A percentile compares a stretch with the other conserved stretches of the same genome.
phyloP scores from a whole-genome alignment of 1,140 invertebrate species.

The Euwallacea fornicatus region DNA sequence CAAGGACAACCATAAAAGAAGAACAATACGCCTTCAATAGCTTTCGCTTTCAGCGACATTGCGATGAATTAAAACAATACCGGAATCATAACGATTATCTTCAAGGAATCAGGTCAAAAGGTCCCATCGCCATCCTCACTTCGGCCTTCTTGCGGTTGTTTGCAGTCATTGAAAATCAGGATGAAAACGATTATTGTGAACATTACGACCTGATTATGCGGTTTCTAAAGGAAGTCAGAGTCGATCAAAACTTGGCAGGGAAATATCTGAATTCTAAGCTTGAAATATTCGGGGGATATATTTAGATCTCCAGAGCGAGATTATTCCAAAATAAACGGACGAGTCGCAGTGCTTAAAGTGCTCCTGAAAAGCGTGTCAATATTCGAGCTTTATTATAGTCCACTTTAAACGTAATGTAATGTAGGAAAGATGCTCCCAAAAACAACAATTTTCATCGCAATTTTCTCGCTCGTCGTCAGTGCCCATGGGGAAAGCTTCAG shows the following conservation, averaged over 20 bases:
- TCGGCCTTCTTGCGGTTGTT: too few relatives aligned
- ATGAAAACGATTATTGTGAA: too few relatives aligned
- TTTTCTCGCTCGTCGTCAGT: background rate
- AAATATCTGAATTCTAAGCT: background rate
- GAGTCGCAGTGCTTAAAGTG: background rate
- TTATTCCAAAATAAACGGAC: conserved; percentile 20
- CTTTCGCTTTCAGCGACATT: conserved; percentile 13
- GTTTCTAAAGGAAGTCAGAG: too few relatives aligned
- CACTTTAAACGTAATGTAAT: background rate
- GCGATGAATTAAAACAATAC: background rate
- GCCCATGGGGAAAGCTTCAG: background rate
- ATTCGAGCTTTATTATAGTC: background rate
- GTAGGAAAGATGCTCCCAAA: background rate
- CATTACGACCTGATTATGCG: too few relatives aligned
- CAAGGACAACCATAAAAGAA: background rate
- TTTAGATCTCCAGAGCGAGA: conserved; percentile 7
- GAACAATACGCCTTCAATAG: background rate
- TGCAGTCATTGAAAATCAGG: too few relatives aligned
- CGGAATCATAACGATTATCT: background rate
- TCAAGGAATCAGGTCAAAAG: too few relatives aligned
- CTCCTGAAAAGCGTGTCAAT: conserved; percentile 12
- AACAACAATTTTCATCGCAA: background rate
- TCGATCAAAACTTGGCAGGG: background rate
- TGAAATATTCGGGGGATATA: conserved; percentile 3
- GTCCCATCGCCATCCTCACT: too few relatives aligned